Base-by-base conservation (phyloP, 92 coral and sea anemone genomes). In the Parazoanthus darwini region DNA sequence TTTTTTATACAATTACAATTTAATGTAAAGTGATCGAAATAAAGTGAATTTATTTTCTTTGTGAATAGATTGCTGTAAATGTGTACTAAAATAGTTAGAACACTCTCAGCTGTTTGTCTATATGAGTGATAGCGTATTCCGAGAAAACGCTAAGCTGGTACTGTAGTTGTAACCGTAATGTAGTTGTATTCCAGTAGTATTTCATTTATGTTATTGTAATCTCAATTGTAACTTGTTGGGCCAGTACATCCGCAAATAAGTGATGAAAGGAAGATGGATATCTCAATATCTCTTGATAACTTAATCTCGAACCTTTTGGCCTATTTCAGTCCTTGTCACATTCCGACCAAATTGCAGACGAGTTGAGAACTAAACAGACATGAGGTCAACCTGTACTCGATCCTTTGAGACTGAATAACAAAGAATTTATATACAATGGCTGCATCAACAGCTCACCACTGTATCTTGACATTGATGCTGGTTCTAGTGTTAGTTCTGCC, bases 341-440 rank as follows among this genome's bases (percentile, higher is more conserved):
- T 46, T 78, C 81, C 54, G 14, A 22, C n/a, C 26, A 42, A 78
- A 78, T 43, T 46, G 20, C n/a, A 78, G 81, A 42, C 50, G 59
- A 78, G 81, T 78, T 2, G 81, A 78, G 25, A 78, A 78, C 81
- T 78, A 5, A 42, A 78, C 59, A 42, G 59, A 23, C 29, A 42
- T 14, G 56, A 82, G 86, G 86, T 82, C 86, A 82, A 82, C 33
- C 51, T 22, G 48, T 63, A 3, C 54, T 59, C 76, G 51, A 43
- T 37, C 74, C 29, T 82, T 58, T 39, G 42, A 42, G 74, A 8
- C 29, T 65, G 58, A 39, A 36, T 39, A 65, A 25, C 86, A 37
- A 82, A 59, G 75, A 42, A 37, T n/a, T 48, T 36, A 26, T 22
- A 9, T 63, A 67, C 35, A 35, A 82, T 82, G 86, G 86, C 51